Evolutionary conservation across 2,113 vertebrate genomes (phyloP).

Genomic region (Oceanodroma tethys): DNA sequence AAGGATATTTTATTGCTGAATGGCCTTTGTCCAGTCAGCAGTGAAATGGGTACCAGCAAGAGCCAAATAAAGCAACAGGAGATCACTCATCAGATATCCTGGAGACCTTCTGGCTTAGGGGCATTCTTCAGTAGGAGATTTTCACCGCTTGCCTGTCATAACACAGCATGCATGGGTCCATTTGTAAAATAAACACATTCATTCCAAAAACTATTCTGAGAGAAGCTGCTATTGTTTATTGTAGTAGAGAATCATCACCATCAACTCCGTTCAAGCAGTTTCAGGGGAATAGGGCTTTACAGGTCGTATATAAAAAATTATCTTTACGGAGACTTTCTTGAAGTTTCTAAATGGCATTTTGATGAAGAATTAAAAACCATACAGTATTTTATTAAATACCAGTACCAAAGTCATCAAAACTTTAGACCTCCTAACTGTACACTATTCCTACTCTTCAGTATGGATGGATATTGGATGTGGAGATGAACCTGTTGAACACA

Average conservation of each 20-base stretch:
- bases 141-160: constrained; percentile 36
- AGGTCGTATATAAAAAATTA: background rate
- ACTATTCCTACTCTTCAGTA: background rate
- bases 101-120: constrained; percentile 26
- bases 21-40: constrained; percentile 62
- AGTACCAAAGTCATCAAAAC: background rate
- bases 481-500: background rate
- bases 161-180: background rate
- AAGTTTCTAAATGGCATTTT: background rate
- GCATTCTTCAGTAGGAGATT: constrained; percentile 23
- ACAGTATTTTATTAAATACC: background rate
- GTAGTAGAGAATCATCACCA: background rate
- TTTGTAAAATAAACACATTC: constrained; percentile 53
- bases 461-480: background rate
- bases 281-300: background rate
- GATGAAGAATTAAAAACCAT: background rate
- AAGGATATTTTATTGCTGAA: constrained; percentile 43
- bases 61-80: constrained; percentile 66
- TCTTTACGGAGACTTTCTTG: background rate
- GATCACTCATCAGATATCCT: constrained; percentile 25
- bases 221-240: background rate
- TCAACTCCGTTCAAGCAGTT: background rate
- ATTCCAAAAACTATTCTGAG: background rate
- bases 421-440: background rate
- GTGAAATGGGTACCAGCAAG: constrained; percentile 66